phyloP scores from a whole-genome alignment of 2,888 invertebrate genomes.

The Campoplex nolae region DNA sequence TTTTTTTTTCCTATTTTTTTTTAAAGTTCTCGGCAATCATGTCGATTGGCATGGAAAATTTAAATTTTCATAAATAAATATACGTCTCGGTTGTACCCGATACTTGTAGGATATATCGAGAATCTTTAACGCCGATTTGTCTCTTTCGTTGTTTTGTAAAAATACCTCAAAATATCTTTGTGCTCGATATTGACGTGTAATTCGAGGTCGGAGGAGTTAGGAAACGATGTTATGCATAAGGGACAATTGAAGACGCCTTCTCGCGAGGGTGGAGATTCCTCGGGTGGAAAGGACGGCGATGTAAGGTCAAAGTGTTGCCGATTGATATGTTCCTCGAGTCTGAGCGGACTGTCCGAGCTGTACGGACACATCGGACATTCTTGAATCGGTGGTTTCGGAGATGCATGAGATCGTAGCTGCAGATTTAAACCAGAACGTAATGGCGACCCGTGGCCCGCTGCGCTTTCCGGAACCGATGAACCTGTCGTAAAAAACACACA shows the following conservation, averaged over 20 bases:
- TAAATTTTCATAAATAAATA: background rate
- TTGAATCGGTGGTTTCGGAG: slow-evolving; percentile 82
- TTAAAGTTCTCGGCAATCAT: too few relatives aligned
- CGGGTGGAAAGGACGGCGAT: slow-evolving; percentile 88
- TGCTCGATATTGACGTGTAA: slow-evolving; percentile 95
- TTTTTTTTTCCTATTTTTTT: too few relatives aligned
- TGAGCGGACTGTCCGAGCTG: slow-evolving; percentile 90
- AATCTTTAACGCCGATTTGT: background rate
- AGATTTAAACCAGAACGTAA: slow-evolving; percentile 86
- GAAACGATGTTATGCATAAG: slow-evolving; percentile 90
- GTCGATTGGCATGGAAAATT: background rate
- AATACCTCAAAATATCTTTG: slow-evolving; percentile 91
- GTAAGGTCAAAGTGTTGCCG: slow-evolving; percentile 93
- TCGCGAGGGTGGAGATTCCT: slow-evolving; percentile 80
- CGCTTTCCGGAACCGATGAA: slow-evolving; percentile 78
- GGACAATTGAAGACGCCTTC: slow-evolving; percentile 89
- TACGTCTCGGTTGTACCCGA: background rate
- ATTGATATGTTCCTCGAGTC: slow-evolving; percentile 93
- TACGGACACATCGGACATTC: slow-evolving; percentile 93
- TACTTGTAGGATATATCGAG: background rate
- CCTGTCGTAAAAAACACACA: background rate
- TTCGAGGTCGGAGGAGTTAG: slow-evolving; percentile 91
- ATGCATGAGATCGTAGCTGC: slow-evolving; percentile 82
- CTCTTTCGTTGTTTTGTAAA: slow-evolving; percentile 64
- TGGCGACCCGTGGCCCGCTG: slow-evolving; percentile 90